Base-by-base conservation (phyloP, 2,888 invertebrate species). In the Scaptomyza caliginosa region DNA sequence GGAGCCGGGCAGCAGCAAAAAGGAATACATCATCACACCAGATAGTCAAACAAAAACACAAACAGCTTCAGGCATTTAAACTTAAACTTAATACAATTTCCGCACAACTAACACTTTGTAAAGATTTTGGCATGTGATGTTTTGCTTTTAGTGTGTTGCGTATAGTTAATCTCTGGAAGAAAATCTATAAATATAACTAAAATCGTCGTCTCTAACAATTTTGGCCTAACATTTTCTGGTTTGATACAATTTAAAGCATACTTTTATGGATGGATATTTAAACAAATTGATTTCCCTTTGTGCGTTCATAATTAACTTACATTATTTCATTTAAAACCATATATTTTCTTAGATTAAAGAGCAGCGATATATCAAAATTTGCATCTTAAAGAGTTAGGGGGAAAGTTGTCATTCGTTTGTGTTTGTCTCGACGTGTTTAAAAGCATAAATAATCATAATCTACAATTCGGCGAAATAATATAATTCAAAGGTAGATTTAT, bases 1-100 rank as follows among this genome's bases (percentile, higher is more conserved):
- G 52, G 80, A 74, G 19, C 64, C 74, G 8, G 38, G 42, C 10
- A 36, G 17, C 4, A 24, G 26, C 7, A 26, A 13, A 10, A 36
- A 38, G 8, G 51, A 55, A 43, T 40, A 39, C 4, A 49, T 49
- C n/a, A 42, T 45, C 5, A 71, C 67, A 26, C 59, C 67, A 39
- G 64, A 67, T 48, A 49, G 39, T 16, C 17, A 32, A 42, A 26
- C 10, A 4, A 8, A 19, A 30, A 19, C 43, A 24, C 43, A 2
- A 19, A 34, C 64, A 11, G 23, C 64, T 11, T 4, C 13, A 10
- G 30, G 11, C 8, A 5, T n/a, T 16, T 21, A 64, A 24, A 43
- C 34, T 30, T 55, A 38, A 43, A 48, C 39, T 34, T 28, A 13
- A 13, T 7, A 38, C 17, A 46, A 51, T 56, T 43, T 17, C 16